Base-by-base conservation (phyloP, 2,888 invertebrate genomes). In the Noctua janthe region DNA sequence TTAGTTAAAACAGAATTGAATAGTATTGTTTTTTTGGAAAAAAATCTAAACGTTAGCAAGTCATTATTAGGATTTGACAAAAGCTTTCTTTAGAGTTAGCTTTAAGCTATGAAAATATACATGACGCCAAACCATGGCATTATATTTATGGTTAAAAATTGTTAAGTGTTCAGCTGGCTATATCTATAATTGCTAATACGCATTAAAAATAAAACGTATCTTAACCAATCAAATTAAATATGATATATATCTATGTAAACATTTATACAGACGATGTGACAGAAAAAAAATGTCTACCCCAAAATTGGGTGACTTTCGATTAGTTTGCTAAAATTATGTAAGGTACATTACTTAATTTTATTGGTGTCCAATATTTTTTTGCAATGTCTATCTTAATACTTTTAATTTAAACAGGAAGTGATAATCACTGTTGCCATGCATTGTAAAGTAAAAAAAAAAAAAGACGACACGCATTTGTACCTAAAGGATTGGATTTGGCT, bases 61-160 rank as follows among this genome's bases (percentile, higher is more conserved):
- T 80, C n/a, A 71, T 39, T 80, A 47, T 71, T 73, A 71, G 49
- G 54, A 73, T 49, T 29, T 76, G 76, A 66, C 51, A 77, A 49
- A 70, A n/a, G 29, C 54, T 82, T 85, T 76, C 6, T 59, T 75
- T 69, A 82, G n/a, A 69, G 39, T 56, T 80, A 59, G 56, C 54
- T 54, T 56, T 69, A 74, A 17, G 82, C 29, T 82, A 56, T 56
- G 29, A 29, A 59, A 39, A 70, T 70, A 71, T 80, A 80, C 39
- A 71, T 82, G 47, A 71, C 43, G 74, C 64, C 67, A 72, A 51
- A 74, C 51, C 49, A 67, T 74, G 77, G 72, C 74, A 62, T 71
- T 74, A 66, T 83, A 86, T 79, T 75, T 54, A 56, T 47, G 70
- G 29, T 59, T 78, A 83, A 79, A 69, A 83, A 78, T 62, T 71